These are phyloP conservation scores for Halcyon malimbica DNA, from an alignment of 2,113 vertebrate species.

Conservation along the genomic window DNA sequence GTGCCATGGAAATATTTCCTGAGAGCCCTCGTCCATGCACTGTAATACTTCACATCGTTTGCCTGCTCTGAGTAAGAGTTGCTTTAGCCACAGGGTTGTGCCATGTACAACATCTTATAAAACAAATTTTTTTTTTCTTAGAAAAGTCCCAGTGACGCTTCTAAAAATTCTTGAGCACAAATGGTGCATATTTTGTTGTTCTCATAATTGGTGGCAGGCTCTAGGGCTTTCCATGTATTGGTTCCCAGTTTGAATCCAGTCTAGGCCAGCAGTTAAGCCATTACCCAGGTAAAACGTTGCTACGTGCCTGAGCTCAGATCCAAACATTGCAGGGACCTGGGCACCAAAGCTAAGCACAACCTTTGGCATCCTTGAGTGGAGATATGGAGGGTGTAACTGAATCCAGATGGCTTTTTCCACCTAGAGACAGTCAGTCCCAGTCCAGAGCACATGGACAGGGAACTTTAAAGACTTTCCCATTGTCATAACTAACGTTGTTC, in stretches of 20 bases:
- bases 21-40: background rate
- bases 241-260: background rate
- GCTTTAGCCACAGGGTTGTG: background rate
- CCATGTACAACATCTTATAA: background rate
- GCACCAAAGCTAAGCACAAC: background rate
- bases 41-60: background rate
- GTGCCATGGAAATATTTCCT: conserved; percentile 14
- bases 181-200: background rate
- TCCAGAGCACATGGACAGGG: background rate
- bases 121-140: background rate
- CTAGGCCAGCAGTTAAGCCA: background rate
- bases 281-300: background rate
- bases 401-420: background rate
- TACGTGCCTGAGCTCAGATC: background rate
- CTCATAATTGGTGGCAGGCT: fast-evolving
- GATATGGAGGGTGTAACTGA: background rate
- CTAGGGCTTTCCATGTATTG: background rate
- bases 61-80: background rate
- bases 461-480: background rate
- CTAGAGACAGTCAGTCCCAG: background rate
- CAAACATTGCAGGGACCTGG: background rate
- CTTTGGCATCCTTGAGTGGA: background rate
- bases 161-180: background rate
- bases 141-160: background rate
- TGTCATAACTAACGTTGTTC: background rate